These are phyloP conservation scores for Bemisia tabaci DNA, from an alignment of 1,140 invertebrate species.

Conservation along the genomic window DNA sequence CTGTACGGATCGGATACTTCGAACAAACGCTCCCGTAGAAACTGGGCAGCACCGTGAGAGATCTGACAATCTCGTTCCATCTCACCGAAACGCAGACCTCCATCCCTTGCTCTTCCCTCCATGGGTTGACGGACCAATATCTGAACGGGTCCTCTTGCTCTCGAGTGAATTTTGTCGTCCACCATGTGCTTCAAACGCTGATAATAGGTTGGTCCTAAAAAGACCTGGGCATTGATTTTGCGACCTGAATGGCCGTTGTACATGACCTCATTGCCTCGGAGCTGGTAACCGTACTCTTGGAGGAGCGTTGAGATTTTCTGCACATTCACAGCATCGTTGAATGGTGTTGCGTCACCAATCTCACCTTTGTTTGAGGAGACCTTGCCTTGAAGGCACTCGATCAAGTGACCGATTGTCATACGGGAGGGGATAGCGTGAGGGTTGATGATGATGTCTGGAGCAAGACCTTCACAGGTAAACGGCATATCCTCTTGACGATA, in stretches of 20 bases:
- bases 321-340: conserved; percentile 98
- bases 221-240: conserved; percentile 95
- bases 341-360: conserved; percentile 98
- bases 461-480: conserved; percentile 91
- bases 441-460: conserved; percentile 99
- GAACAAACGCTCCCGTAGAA: conserved; percentile 87
- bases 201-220: conserved; percentile 89
- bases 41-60: conserved; percentile 95
- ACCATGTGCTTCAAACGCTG: conserved; percentile 98
- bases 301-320: conserved; percentile 95
- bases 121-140: conserved; percentile 96
- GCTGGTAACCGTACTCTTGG: conserved; percentile 92
- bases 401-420: conserved; percentile 99
- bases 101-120: conserved; percentile 95
- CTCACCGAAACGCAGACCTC: conserved; percentile 95
- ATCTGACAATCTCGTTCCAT: conserved; percentile 99
- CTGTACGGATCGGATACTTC: conserved; percentile 97
- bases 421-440: conserved; percentile 97
- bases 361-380: conserved; percentile 77
- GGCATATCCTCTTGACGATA: conserved; percentile 98
- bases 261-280: conserved; percentile 94
- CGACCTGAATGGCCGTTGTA: conserved; percentile 95
- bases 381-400: conserved; percentile 97
- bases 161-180: conserved; percentile 97
- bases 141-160: conserved; percentile 92